Conservation (phyloP, 2,113 vertebrate species). For the Calyptomena viridis region DNA sequence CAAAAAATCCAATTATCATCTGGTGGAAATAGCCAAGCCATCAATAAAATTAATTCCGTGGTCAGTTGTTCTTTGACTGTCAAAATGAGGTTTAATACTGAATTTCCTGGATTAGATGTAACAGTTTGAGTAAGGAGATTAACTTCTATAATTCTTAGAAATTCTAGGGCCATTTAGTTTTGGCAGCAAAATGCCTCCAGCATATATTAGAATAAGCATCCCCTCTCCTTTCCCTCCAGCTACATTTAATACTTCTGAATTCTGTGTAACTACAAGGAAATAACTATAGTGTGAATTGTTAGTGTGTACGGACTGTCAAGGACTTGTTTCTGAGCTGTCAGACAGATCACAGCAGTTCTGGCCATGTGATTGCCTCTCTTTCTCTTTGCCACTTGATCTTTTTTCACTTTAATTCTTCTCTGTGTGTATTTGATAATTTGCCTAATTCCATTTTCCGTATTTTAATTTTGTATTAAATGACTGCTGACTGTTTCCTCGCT, state of each 20-base stretch:
- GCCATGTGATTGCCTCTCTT: not conserved
- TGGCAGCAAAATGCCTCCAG: not conserved
- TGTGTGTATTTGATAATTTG: not conserved
- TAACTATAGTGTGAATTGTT: not conserved
- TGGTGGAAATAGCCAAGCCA: too few relatives aligned
- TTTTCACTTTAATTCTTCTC: not conserved
- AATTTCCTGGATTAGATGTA: not conserved
- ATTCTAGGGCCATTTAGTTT: not conserved
- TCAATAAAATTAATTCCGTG: slow-evolving; percentile 3
- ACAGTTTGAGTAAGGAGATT: not conserved
- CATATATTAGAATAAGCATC: not conserved
- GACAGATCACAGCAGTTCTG: not conserved
- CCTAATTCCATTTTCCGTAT: not conserved
- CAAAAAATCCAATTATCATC: slow-evolving; percentile 6
- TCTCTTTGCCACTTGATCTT: not conserved
- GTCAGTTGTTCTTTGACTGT: not conserved
- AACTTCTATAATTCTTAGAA: not conserved
- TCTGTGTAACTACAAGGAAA: not conserved
- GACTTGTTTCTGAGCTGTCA: not conserved
- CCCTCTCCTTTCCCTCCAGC: not conserved
- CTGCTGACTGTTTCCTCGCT: not conserved
- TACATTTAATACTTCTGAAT: not conserved
- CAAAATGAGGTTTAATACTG: not conserved
- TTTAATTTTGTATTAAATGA: not conserved
- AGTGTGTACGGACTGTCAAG: not conserved